Evolutionary conservation across 2,797 vertebrate species (phyloP), one percentile per base, ranked within the genome.

Genomic region (Centropyge bicolor): DNA sequence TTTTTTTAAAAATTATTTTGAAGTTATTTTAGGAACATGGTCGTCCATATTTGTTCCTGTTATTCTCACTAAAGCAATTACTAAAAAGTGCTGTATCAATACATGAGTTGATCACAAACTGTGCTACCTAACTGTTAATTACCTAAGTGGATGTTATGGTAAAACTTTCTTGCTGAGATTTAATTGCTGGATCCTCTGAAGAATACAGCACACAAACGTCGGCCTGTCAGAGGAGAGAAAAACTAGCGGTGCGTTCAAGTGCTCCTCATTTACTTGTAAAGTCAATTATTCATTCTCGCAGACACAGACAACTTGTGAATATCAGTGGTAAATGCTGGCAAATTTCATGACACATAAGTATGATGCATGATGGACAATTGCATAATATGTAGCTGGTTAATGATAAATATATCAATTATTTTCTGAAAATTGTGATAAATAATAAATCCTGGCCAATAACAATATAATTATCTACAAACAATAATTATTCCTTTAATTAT

Each of bases 1-100:
- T 41, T 63, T 57, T 68, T 57, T 20, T 65, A 10, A 31, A 31
- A 31, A 41, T 60, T 11, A 35, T 24, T 63, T 49, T 43, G 20
- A 0, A 62, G 56, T 51, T 76, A 24, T 86, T 86, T 83, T 49
- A 64, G 60, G 55, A 79, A 46, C 5, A 19, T 14, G 8, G 0
- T 48, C 17, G 35, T 19, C 40, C 27, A 48, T 52, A 49, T 62
- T 62, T 54, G 0, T 70, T 66, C n/a, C 14, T 55, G 49, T 31
- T 46, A 5, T 62, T 72, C 20, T 54, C 31, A 60, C n/a, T 41
- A 0, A 20, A 19, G 24, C 9, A 55, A 41, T 64, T 19, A 35
- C 11, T 43, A 31, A 31, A 75, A 62, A 48, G 10, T 59, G 31
- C 31, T 74, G 36, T 3, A 56, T 46, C 36, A 38, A 9, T 14